These are phyloP conservation scores for Mus spicilegus DNA, from an alignment of 2,113 vertebrate genomes.

Conservation along the genomic window DNA sequence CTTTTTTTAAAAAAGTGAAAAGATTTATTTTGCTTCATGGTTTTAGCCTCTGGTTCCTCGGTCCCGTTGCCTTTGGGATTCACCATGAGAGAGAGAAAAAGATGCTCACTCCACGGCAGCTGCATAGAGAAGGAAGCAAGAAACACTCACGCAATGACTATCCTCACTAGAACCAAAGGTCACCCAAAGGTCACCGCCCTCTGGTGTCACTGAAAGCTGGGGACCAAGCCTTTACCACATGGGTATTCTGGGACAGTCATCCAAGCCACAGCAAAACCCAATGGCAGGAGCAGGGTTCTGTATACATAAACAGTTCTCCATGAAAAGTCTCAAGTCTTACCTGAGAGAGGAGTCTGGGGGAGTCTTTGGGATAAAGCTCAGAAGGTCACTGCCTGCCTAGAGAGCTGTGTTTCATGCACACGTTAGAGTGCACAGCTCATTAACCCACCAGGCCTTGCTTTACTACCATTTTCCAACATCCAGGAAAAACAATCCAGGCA, in stretches of 20 bases:
- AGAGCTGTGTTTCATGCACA: not conserved
- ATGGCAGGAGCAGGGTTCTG: not conserved
- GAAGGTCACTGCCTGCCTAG: not conserved
- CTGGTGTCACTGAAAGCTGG: not conserved
- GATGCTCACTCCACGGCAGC: not conserved
- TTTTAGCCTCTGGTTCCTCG: not conserved
- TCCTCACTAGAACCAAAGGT: not conserved
- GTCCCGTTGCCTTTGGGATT: not conserved
- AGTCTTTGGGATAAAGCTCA: not conserved
- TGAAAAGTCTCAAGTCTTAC: not conserved
- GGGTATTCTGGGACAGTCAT: not conserved
- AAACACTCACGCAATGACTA: not conserved
- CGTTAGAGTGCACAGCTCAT: not conserved
- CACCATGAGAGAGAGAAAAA: not conserved
- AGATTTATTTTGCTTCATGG: not conserved
- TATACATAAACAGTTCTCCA: not conserved
- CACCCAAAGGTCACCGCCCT: not conserved
- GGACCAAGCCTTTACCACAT: no score
- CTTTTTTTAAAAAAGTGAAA: not conserved
- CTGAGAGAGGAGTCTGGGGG: not conserved
- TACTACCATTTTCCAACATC: not conserved
- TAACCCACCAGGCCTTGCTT: not conserved
- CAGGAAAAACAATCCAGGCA: not conserved
- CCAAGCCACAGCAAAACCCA: not conserved
- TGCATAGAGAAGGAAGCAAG: not conserved